Base-by-base conservation (phyloP, 2,113 vertebrate species). In the Notechis scutatus region DNA sequence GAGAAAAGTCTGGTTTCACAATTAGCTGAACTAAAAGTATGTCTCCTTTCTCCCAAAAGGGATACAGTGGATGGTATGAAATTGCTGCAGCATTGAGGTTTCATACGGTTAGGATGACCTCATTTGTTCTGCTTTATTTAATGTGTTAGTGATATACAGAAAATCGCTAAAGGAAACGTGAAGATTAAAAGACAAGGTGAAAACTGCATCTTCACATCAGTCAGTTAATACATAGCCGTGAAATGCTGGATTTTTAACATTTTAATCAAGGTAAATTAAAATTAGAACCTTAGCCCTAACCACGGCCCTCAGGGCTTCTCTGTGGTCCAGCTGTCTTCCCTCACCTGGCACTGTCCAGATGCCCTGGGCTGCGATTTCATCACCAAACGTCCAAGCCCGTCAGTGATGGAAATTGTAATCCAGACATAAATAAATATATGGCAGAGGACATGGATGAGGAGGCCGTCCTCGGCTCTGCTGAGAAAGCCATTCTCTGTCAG, bases 11-110 rank as follows among this genome's bases (percentile, higher is more conserved):
- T 86, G 0, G 0, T 5, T 50, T 3, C 21, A 26, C 39, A 20
- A 61, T 34, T 47, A 88, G 24, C 39, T 81, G 23, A 89, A n/a
- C 90, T 10, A 94, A 91, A 94, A 59, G 7, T 92, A 90, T 0
- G 64, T 93, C 91, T 94, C 29, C 11, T 42, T 0, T n/a, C 85
- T 90, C 92, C 39, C 14, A 81, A 54, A 91, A 88, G 94, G 92
- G 85, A 96, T 95, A 87, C 92, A 94, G 93, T 1, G 90, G 95
- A 21, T 34, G 26, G 93, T 92, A 95, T 69, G 87, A 92, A 93
- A 91, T 54, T 90, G 93, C 94, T 93, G 93, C 93, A 92, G 95
- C 89, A 54, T 23, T 1, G 6, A 42, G 0, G 14, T 56, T 90
- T 64, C 93, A 0, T 61, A 20, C 52, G 0, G 85, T 21, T 12